phyloP scores from a whole-genome alignment of 2,797 vertebrate species.

The Acrocephalus scirpaceus region DNA sequence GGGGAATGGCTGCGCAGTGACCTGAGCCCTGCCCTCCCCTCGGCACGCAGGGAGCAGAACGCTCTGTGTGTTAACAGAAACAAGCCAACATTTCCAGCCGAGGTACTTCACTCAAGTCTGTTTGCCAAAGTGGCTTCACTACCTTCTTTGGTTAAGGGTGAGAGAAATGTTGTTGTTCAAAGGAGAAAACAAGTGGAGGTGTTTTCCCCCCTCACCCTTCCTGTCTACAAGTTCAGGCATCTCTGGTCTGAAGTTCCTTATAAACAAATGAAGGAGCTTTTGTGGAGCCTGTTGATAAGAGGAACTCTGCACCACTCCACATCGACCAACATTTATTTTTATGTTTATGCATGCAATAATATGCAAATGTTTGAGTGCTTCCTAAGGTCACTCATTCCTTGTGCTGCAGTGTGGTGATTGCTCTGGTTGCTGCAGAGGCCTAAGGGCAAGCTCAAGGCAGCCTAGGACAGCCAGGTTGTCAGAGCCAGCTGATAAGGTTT shows the following conservation, averaged over 20 bases:
- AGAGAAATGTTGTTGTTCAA: slow-evolving; percentile 43
- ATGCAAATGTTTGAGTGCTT: background rate
- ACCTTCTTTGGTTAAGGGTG: slow-evolving; percentile 44
- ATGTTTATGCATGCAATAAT: background rate
- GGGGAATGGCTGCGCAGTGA: fast-evolving
- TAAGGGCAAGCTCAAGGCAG: background rate
- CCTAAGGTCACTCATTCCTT: background rate
- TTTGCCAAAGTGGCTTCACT: slow-evolving; percentile 46
- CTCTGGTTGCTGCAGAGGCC: background rate
- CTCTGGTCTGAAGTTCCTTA: slow-evolving; percentile 32
- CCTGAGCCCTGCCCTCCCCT: background rate
- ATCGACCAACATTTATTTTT: background rate
- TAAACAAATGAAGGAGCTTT: slow-evolving; percentile 59
- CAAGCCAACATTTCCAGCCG: slow-evolving; percentile 27
- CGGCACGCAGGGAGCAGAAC: fast-evolving
- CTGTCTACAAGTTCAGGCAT: slow-evolving; percentile 40
- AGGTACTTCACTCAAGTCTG: background rate
- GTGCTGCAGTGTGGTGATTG: background rate
- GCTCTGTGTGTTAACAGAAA: background rate
- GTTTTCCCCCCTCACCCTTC: slow-evolving; percentile 64
- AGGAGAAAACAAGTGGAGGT: slow-evolving; percentile 46
- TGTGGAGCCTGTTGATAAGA: slow-evolving; percentile 62
- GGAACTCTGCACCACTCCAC: background rate
- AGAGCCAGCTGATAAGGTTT: background rate
- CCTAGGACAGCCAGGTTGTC: background rate